Percentiles rank a stretch among this genome's conserved stretches.
Evolutionary conservation across 2,888 invertebrate species (phyloP).

Genomic region (Hyppa rectilinea): DNA sequence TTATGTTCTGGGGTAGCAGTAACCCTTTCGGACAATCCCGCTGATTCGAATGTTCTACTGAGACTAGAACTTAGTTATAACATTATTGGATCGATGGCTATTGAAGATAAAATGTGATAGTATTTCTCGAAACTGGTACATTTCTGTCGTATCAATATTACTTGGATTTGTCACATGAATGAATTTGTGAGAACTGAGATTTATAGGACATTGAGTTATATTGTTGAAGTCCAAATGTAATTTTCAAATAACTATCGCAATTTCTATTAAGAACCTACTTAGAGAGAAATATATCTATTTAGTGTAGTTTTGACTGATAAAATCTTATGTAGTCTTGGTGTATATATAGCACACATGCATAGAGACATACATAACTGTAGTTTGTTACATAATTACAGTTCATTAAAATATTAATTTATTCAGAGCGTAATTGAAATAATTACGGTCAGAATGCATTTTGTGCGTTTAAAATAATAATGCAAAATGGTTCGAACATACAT

Average conservation of each 20-base stretch:
- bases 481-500: no score
- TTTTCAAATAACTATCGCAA: background rate
- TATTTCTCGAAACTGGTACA: constrained; percentile 6
- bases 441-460: constrained; percentile 13
- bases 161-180: constrained; percentile 11
- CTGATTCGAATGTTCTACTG: no score
- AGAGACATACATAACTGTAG: background rate
- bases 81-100: background rate
- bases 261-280: no score
- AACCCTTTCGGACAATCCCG: no score
- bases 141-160: background rate
- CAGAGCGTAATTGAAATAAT: constrained; percentile 1
- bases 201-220: constrained; percentile 19
- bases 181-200: background rate
- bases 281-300: no score
- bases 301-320: no score
- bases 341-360: background rate
- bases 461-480: constrained; percentile 6
- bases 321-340: no score
- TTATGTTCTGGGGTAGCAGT: no score
- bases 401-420: constrained; percentile 9
- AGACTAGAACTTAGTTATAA: background rate
- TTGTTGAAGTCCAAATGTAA: background rate
- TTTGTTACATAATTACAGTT: background rate
- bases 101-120: constrained; percentile 22